phyloP scores from a whole-genome alignment of 2,888 invertebrate genomes.

The Pachliopta kotzebuea region DNA sequence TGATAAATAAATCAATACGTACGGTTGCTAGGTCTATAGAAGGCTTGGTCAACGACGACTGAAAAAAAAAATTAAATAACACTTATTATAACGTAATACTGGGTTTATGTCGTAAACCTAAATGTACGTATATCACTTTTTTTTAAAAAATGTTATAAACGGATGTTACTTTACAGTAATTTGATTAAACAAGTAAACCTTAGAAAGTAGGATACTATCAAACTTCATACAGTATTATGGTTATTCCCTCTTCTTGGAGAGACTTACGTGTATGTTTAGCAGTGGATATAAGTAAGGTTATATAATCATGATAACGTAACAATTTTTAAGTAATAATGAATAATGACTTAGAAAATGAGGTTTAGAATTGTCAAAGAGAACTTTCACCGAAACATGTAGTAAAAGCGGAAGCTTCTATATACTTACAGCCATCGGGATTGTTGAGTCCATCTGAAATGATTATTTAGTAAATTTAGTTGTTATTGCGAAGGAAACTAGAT shows the following conservation, averaged over 20 bases:
- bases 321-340: too few species aligned
- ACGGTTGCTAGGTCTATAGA: constrained; percentile 35
- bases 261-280: too few species aligned
- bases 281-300: too few species aligned
- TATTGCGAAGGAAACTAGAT: constrained; percentile 4
- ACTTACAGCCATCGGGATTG: constrained; percentile 29
- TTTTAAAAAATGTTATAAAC: too few species aligned
- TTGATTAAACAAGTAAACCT: too few species aligned
- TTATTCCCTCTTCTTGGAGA: too few species aligned
- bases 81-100: not conserved
- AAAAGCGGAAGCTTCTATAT: constrained; percentile 3
- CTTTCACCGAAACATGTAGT: not conserved
- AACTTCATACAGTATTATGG: too few species aligned
- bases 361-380: not conserved
- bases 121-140: too few species aligned
- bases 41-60: constrained; percentile 38
- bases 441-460: constrained; percentile 25
- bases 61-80: constrained; percentile 31
- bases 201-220: too few species aligned
- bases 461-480: constrained; percentile 5
- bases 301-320: too few species aligned
- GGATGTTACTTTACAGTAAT: too few species aligned
- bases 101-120: not conserved
- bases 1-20: constrained; percentile 28
- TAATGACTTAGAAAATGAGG: too few species aligned